phyloP scores from a whole-genome alignment of 2,113 vertebrate species.

The Coptodon rendalli region DNA sequence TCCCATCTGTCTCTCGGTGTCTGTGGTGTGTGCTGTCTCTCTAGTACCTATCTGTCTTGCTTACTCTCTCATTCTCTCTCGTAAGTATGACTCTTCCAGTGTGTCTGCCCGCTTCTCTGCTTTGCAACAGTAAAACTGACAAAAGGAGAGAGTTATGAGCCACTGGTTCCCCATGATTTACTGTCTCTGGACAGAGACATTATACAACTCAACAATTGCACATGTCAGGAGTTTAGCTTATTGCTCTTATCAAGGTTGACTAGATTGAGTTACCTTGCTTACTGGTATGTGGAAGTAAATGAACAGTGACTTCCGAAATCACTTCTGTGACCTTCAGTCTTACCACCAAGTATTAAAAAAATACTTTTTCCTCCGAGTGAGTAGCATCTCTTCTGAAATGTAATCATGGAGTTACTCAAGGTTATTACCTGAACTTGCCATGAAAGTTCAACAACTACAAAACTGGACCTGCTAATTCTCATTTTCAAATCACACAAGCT shows the following conservation, averaged over 20 bases:
- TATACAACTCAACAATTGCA: neutral
- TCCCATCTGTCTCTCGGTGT: conserved; percentile 11
- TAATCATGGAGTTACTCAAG: neutral
- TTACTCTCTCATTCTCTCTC: conserved; percentile 7
- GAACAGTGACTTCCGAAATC: neutral
- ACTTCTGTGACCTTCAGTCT: neutral
- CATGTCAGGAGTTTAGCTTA: neutral
- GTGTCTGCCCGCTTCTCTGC: neutral
- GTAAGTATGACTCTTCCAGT: conserved; percentile 17
- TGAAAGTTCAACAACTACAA: neutral
- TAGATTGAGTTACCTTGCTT: neutral
- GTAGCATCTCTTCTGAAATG: neutral
- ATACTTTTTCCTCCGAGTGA: neutral
- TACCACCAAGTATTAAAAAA: neutral
- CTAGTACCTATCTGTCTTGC: conserved; percentile 1
- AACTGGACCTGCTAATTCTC: neutral
- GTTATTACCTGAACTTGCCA: neutral
- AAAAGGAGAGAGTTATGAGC: conserved; percentile 11
- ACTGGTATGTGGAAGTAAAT: neutral
- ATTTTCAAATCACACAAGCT: neutral
- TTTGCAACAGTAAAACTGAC: conserved; percentile 21
- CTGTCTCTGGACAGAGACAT: neutral
- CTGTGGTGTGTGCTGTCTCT: neutral
- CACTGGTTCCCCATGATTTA: neutral
- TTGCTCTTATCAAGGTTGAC: neutral